Base-by-base conservation (phyloP, 2,888 invertebrate species). In the Tryphoninae sp. region DNA sequence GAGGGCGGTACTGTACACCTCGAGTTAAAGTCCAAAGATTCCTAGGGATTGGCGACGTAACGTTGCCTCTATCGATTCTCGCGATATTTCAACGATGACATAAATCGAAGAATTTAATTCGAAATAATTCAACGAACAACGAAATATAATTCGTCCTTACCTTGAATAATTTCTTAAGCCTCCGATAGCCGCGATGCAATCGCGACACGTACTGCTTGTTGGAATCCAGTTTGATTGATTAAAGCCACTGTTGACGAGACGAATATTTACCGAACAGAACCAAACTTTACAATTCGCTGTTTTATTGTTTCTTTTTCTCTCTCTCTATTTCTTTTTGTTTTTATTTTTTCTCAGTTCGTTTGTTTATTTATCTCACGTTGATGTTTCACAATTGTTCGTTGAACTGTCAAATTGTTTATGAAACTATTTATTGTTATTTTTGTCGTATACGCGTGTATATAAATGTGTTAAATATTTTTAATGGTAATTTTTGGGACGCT, bases 171-270 rank as follows among this genome's bases (percentile, higher is more conserved):
- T 91, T 91, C 88, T 92, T 92, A 90, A 92, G 90, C 87, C 91
- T 90, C 88, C 89, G 89, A 88, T 91, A 92, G 90, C 91, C 91
- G 91, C 92, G 91, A 91, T 90, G 90, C 86, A 92, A 90, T 91
- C 91, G 92, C 91, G 91, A 92, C 91, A 91, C 88, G 89, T 89
- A 91, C 87, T 91, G 91, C 90, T 92, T 91, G 89, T 91, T 91
- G 91, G 92, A 91, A 91, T 92, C 92, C 92, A 92, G 92, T 90
- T 92, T 92, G 91, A 90, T 86, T 89, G 89, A 87, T 91, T 90
- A 89, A 90, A 90, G 90, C 90, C 91, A 91, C 91, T 89, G 88
- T 90, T 87, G 86, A 88, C 84, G 80, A 73, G 72, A 82, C 79
- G 58, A 82, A 69, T 69, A 51, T 67, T 16, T 62, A 73, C 79